Evolutionary conservation across 2,888 invertebrate species (phyloP).

Genomic region (Chelonus formosanus): DNA sequence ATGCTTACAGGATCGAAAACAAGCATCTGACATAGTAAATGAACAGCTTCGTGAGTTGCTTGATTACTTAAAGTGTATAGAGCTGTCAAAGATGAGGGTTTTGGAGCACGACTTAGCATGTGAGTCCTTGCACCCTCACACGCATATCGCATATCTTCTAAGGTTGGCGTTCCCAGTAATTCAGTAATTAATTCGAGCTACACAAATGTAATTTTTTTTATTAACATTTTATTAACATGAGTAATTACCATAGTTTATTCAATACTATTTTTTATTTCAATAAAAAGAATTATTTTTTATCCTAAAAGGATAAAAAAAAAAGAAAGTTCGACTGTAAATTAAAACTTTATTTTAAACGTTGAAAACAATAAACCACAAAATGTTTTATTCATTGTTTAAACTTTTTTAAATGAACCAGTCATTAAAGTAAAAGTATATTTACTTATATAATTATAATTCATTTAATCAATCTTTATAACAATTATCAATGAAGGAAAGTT

Average conservation of each 20-base stretch:
- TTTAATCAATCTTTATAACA: too few species aligned
- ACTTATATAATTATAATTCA: too few species aligned
- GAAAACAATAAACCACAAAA: too few species aligned
- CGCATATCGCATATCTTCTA: conserved; percentile 96
- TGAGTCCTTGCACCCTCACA: conserved; percentile 95
- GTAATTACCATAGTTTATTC: background rate
- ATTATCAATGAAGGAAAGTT: too few species aligned
- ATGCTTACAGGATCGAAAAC: conserved; percentile 93
- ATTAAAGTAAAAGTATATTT: too few species aligned
- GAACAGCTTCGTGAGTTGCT: conserved; percentile 97
- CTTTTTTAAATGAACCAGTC: too few species aligned
- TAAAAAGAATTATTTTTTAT: too few species aligned
- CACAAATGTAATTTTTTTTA: conserved; percentile 40
- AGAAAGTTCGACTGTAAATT: too few species aligned
- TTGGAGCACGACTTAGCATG: conserved; percentile 87
- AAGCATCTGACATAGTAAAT: conserved; percentile 95
- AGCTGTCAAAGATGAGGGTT: conserved; percentile 86
- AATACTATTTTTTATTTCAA: background rate
- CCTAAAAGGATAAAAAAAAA: too few species aligned
- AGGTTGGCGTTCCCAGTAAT: conserved; percentile 92
- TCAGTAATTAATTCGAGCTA: conserved; percentile 98
- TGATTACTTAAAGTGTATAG: conserved; percentile 92
- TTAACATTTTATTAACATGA: background rate
- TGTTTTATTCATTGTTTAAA: too few species aligned
- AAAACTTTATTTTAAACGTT: too few species aligned